Conservation (phyloP, 2,797 vertebrate species). For the Mus spretus region DNA sequence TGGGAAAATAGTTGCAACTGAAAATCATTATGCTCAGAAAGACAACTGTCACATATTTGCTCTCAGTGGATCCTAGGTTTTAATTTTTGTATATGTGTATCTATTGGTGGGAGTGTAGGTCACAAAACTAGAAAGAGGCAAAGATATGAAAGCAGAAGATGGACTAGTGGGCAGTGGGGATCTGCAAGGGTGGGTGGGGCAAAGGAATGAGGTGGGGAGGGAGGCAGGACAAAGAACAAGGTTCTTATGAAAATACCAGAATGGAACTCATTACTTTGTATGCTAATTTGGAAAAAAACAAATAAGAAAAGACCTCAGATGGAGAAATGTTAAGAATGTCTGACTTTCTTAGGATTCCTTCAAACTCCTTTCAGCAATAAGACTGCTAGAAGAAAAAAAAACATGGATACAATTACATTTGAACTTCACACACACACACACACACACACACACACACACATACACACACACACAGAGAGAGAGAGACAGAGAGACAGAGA, state of each 20-base stretch:
- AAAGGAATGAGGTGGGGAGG: not conserved
- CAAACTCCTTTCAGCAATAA: constrained; percentile 17
- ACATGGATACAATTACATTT: not conserved
- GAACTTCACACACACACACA: not conserved
- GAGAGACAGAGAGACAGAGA: not conserved
- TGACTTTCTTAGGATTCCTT: constrained; percentile 51
- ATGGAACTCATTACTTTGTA: not conserved
- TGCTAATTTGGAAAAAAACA: not conserved
- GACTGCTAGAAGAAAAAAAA: constrained; percentile 63
- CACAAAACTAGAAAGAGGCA: not conserved
- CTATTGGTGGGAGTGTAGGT: not conserved
- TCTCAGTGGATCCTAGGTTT: not conserved
- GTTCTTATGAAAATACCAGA: not conserved
- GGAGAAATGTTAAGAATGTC: constrained; percentile 32
- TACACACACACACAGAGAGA: not conserved
- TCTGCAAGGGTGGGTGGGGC: not conserved
- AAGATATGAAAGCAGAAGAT: not conserved
- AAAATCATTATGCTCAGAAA: not conserved
- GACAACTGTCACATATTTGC: not conserved
- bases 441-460: not conserved
- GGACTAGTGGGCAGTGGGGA: not conserved
- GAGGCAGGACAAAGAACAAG: not conserved
- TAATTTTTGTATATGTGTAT: not conserved
- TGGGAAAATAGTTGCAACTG: not conserved
- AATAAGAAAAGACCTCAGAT: not conserved